Base-by-base conservation (phyloP, 1,140 invertebrate species). In the Pinna nobilis region DNA sequence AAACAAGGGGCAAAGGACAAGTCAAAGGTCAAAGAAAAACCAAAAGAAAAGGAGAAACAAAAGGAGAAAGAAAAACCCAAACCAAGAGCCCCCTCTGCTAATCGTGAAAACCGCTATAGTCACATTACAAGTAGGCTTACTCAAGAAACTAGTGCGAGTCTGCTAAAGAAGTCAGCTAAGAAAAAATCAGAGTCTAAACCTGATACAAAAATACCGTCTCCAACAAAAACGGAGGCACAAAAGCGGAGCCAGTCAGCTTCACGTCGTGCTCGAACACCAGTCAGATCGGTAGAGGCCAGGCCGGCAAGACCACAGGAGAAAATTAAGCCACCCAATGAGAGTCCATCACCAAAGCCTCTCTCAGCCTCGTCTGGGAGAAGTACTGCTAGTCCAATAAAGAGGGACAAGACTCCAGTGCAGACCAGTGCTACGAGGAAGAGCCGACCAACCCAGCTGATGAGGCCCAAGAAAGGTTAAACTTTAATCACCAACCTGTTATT, bases 191-290 rank as follows among this genome's bases (percentile, higher is more conserved):
- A 35, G 37, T 25, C 15, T 20, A 53, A 53, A 53, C n/a, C 35
- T 4, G 37, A 63, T 15, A 61, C 39, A 25, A 71, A 71, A 64
- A 15, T 64, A 13, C 60, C 69, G 3, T 53, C 69, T 39, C 67
- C 67, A 15, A 60, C 57, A 33, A 70, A 70, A 35, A 18, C 33
- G 30, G 44, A 33, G 7, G 15, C 41, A 9, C 20, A 49, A 4
- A 71, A 60, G 44, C 47, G 69, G 28, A 71, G 69, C 44, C n/a
- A 57, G n/a, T 71, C 69, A 28, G 47, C 69, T 11, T 55, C 57
- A 33, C 28, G 69, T 23, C 20, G 53, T 20, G 37, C 41, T 18
- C 33, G 57, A 37, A 18, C 20, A 7, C 41, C 60, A 53, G 35
- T 25, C 6, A 32, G 23, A 63, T 25, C 39, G 39, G 59, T 41